These are phyloP conservation scores for Hyles euphorbiae DNA, from an alignment of 1,140 invertebrate genomes.

Conservation along the genomic window DNA sequence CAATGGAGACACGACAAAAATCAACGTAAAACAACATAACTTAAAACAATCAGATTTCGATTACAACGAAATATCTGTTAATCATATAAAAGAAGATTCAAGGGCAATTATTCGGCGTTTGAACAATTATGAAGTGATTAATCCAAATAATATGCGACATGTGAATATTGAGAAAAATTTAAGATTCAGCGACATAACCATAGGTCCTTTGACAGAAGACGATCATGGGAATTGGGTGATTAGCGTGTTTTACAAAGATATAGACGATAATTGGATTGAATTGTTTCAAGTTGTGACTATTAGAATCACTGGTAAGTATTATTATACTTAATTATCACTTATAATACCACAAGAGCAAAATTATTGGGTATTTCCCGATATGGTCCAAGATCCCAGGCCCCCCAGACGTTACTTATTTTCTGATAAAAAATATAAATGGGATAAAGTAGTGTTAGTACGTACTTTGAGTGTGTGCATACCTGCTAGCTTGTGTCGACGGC, in stretches of 20 bases:
- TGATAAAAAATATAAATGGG: no score
- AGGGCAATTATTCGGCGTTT: slow-evolving; percentile 12
- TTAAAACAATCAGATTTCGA: slow-evolving; percentile 7
- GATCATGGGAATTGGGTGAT: slow-evolving; percentile 63
- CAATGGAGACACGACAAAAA: slow-evolving; percentile 31
- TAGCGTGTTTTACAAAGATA: slow-evolving; percentile 33
- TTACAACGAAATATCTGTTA: slow-evolving; percentile 17
- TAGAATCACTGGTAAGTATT: slow-evolving; percentile 43
- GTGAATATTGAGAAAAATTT: background rate
- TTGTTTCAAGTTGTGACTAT: slow-evolving; percentile 52
- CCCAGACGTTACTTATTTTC: no score
- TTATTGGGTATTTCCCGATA: no score
- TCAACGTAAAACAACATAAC: slow-evolving; percentile 26
- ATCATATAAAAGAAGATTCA: slow-evolving; percentile 16
- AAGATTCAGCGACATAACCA: slow-evolving; percentile 3
- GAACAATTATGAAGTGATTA: background rate
- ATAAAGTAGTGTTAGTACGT: no score
- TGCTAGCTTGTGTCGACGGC: no score
- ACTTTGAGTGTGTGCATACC: no score
- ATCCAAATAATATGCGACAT: slow-evolving; percentile 1
- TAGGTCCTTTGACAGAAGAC: slow-evolving; percentile 43
- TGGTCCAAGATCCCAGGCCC: no score
- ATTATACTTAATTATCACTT: background rate
- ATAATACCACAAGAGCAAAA: no score
- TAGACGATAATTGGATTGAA: slow-evolving; percentile 38